phyloP scores from a whole-genome alignment of 1,140 invertebrate genomes.

The Pogonomyrmex barbatus region DNA sequence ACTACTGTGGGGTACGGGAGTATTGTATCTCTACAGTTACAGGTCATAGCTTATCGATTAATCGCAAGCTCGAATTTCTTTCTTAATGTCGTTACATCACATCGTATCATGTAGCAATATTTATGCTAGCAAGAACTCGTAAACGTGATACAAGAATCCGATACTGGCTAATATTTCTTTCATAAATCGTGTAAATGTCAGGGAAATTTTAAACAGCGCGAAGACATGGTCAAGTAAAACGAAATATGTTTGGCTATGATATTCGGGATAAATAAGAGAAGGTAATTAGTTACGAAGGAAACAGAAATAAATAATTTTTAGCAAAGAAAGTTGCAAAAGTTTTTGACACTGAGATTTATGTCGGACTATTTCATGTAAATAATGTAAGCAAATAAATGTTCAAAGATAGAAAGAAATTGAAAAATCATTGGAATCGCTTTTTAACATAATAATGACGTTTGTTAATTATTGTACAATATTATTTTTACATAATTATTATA shows the following conservation, averaged over 20 bases:
- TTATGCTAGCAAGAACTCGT: conserved; percentile 48
- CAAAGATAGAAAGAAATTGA: neutral
- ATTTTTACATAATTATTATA: neutral
- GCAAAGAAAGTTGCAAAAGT: neutral
- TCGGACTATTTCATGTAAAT: neutral
- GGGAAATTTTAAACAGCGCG: conserved; percentile 63
- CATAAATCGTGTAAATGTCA: conserved; percentile 54
- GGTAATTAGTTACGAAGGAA: conserved; percentile 16
- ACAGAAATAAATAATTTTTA: conserved; percentile 20
- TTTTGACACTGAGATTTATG: neutral
- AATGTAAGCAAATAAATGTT: neutral
- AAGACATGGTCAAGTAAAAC: conserved; percentile 38
- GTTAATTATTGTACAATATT: neutral
- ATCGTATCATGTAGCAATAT: conserved; percentile 55
- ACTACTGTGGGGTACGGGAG: neutral
- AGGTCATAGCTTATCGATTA: conserved; percentile 52
- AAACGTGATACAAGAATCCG: conserved; percentile 47
- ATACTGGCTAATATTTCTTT: conserved; percentile 73
- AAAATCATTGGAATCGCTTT: neutral
- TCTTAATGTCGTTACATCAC: conserved; percentile 33
- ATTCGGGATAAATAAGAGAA: conserved; percentile 30
- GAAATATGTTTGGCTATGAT: conserved; percentile 25
- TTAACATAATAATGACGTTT: neutral
- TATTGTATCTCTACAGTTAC: neutral
- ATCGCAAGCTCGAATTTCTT: conserved; percentile 60